A percentile compares a stretch with the other conserved stretches of the same genome.
Conservation (phyloP, 2,797 vertebrate species). For the Micropoecilia bifurca region DNA sequence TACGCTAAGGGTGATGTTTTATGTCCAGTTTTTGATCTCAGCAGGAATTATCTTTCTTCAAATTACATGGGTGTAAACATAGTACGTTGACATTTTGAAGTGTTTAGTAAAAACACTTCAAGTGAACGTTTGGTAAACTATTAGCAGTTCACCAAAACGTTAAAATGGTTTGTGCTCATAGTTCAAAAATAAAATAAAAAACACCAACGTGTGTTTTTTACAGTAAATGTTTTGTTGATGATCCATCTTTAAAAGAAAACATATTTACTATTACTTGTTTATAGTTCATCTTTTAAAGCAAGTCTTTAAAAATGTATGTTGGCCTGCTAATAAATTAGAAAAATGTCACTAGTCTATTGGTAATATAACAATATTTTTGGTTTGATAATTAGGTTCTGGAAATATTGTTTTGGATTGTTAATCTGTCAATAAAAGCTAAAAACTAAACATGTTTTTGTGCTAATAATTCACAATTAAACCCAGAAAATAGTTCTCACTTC, state of each 20-base stretch:
- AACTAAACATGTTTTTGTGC: background rate
- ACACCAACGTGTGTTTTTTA: background rate
- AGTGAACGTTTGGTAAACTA: too few species aligned
- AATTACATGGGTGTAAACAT: background rate
- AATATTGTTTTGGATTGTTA: too few species aligned
- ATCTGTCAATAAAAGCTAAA: background rate
- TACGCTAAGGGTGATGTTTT: background rate
- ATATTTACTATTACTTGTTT: background rate
- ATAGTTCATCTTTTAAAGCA: background rate
- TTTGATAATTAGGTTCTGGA: background rate
- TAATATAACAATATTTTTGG: background rate
- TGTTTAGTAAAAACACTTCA: background rate
- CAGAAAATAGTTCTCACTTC: too few species aligned
- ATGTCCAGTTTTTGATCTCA: background rate
- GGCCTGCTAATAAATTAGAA: background rate
- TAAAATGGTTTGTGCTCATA: background rate
- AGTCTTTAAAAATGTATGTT: background rate
- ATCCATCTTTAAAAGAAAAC: background rate
- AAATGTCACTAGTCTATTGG: background rate
- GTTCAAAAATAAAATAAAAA: background rate
- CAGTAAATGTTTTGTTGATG: background rate
- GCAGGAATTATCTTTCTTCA: background rate
- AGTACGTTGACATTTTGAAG: background rate
- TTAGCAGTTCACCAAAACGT: too few species aligned
- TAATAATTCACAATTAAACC: background rate